These are phyloP conservation scores for Daubentonia madagascariensis DNA, from an alignment of 2,113 vertebrate genomes.

Conservation along the genomic window DNA sequence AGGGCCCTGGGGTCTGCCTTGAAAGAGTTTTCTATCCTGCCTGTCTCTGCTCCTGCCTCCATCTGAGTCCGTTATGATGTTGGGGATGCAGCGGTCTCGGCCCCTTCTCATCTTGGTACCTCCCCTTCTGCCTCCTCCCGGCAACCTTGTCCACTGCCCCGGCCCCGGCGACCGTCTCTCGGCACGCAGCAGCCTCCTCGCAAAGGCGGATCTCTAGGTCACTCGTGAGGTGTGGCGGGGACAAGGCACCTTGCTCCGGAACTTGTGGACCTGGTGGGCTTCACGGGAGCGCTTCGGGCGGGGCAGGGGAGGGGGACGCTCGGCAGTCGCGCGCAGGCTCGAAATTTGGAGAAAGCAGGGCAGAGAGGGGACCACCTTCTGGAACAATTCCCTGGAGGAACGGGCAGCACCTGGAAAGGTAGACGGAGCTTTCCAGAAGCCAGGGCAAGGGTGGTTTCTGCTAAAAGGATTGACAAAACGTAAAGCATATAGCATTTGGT, in stretches of 20 bases:
- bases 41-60: background rate
- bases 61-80: background rate
- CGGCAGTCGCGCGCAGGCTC: fast-evolving
- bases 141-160: fast-evolving
- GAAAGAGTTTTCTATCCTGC: background rate
- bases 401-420: fast-evolving
- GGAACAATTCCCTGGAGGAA: background rate
- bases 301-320: background rate
- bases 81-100: background rate
- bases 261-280: background rate
- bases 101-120: background rate
- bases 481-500: fast-evolving
- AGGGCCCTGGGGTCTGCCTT: background rate
- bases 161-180: fast-evolving
- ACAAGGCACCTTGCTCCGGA: too few relatives aligned
- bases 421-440: background rate
- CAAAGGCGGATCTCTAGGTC: background rate
- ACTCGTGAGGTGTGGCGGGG: background rate
- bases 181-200: background rate
- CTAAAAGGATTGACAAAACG: background rate
- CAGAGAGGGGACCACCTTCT: background rate
- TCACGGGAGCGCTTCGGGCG: background rate
- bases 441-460: background rate
- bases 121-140: fast-evolving
- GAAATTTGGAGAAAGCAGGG: background rate